phyloP scores from a whole-genome alignment of 2,797 vertebrate genomes.

The Bradypus variegatus region DNA sequence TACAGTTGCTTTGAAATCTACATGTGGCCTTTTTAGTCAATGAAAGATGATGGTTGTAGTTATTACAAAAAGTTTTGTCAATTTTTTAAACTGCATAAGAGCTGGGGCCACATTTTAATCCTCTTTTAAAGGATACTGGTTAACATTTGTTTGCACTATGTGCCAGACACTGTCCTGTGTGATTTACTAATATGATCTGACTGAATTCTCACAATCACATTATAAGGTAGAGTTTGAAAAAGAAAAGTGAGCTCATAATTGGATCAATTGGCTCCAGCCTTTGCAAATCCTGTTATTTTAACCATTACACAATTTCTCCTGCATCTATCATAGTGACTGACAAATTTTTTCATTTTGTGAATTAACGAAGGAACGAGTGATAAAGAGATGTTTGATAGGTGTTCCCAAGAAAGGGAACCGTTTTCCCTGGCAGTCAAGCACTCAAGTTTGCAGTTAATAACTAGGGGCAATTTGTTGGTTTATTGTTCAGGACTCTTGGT shows the following conservation, averaged over 20 bases:
- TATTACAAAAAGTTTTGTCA: not conserved
- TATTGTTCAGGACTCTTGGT: not conserved
- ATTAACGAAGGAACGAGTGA: not conserved
- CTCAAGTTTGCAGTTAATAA: not conserved
- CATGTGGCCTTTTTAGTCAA: not conserved
- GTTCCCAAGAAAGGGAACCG: not conserved
- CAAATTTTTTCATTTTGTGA: not conserved
- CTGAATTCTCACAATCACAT: not conserved
- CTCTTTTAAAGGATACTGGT: not conserved
- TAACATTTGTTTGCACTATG: fast-evolving
- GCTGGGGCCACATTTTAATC: fast-evolving
- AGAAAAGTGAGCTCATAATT: not conserved
- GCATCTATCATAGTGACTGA: not conserved
- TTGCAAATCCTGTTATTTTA: not conserved
- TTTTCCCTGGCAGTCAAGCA: fast-evolving
- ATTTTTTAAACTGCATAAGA: fast-evolving
- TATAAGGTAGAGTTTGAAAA: not conserved
- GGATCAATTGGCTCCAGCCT: not conserved
- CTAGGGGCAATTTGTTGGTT: too few species aligned
- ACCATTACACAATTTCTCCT: not conserved
- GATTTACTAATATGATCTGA: not conserved
- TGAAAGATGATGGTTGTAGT: not conserved
- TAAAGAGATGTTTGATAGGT: not conserved
- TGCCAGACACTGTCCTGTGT: fast-evolving
- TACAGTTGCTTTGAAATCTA: not conserved